Conservation (phyloP, 2,888 invertebrate species). For the Lasioglossum vierecki region DNA sequence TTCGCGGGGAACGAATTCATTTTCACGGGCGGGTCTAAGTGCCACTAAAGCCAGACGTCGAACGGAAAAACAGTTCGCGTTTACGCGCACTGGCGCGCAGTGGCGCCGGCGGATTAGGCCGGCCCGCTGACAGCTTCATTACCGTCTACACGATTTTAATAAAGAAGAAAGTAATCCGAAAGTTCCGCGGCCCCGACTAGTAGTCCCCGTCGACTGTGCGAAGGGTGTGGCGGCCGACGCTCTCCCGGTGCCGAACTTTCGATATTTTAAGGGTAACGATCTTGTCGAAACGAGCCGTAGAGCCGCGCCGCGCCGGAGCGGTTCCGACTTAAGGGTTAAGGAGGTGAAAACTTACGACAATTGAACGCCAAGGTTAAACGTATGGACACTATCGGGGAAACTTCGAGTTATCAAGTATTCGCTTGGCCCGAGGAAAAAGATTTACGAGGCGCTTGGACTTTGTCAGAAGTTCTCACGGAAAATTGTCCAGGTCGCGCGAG, state of each 20-base stretch:
- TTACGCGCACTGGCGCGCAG: neutral
- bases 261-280: conserved; percentile 64
- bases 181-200: conserved; percentile 36
- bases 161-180: conserved; percentile 58
- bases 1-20: neutral
- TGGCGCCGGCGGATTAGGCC: conserved; percentile 13
- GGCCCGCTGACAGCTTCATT: conserved; percentile 50
- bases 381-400: conserved; percentile 63
- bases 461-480: conserved; percentile 1
- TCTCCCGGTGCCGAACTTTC: conserved; percentile 41
- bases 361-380: conserved; percentile 65
- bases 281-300: conserved; percentile 51
- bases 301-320: conserved; percentile 4
- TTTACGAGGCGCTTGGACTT: conserved; percentile 26
- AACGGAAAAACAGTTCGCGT: conserved; percentile 9
- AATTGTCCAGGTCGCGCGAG: neutral
- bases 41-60: conserved; percentile 17
- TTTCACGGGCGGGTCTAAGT: neutral
- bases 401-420: conserved; percentile 58
- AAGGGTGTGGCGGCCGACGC: neutral
- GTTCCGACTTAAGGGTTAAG: conserved; percentile 55
- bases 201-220: neutral
- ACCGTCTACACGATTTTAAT: conserved; percentile 59
- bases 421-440: conserved; percentile 24
- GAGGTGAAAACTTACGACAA: conserved; percentile 70